Conservation (phyloP, 2,113 vertebrate species). For the Sturnus vulgaris region DNA sequence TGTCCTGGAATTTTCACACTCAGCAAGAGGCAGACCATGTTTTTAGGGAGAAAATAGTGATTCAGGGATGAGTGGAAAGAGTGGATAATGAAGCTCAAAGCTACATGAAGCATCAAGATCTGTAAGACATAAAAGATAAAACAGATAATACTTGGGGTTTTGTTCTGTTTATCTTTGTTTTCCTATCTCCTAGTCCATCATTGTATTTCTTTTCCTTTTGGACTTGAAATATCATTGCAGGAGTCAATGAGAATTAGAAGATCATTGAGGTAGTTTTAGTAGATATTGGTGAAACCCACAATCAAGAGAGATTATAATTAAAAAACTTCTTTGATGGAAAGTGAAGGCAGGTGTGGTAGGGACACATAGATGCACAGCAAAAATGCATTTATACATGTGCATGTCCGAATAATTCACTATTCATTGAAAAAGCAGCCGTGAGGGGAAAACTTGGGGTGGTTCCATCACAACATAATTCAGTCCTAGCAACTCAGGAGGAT, state of each 20-base stretch:
- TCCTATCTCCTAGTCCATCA: not conserved
- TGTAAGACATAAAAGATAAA: not conserved
- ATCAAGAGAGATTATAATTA: not conserved
- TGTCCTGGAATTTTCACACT: not conserved
- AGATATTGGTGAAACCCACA: not conserved
- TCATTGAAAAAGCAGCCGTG: not conserved
- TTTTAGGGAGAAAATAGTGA: not conserved
- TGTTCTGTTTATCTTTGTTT: not conserved
- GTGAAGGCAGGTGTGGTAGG: not conserved
- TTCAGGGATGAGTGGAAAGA: not conserved
- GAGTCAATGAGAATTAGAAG: not conserved
- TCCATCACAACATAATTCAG: not conserved
- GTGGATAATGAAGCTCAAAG: not conserved
- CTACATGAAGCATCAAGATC: not conserved
- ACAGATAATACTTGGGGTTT: accelerated
- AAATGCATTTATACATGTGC: not conserved
- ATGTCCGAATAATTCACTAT: not conserved
- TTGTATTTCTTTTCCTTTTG: not conserved
- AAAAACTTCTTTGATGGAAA: not conserved
- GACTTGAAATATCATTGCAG: not conserved
- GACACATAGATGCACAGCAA: not conserved
- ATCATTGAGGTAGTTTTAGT: not conserved
- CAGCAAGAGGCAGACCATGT: not conserved
- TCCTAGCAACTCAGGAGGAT: not conserved
- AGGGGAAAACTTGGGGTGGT: not conserved